A percentile compares a stretch with the other conserved stretches of the same genome.
These are phyloP conservation scores for Polymixis lichenea DNA, from an alignment of 2,888 invertebrate species.

Conservation along the genomic window DNA sequence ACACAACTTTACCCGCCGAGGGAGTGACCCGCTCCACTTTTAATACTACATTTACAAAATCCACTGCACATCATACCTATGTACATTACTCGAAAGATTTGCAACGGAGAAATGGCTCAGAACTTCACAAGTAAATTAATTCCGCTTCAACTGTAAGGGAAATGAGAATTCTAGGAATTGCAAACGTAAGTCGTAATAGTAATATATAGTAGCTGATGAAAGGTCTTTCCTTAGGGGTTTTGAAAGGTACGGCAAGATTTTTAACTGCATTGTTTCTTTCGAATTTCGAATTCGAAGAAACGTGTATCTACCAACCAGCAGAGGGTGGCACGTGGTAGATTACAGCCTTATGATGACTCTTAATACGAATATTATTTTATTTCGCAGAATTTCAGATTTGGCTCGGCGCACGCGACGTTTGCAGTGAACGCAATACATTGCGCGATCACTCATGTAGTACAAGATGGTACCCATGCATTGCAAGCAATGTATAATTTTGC, in stretches of 20 bases:
- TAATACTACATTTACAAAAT: constrained; percentile 60
- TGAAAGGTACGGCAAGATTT: not conserved
- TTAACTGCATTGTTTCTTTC: not conserved
- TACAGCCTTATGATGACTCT: no score
- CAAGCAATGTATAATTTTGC: no score
- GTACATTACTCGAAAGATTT: constrained; percentile 31
- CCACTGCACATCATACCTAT: constrained; percentile 41
- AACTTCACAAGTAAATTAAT: constrained; percentile 49
- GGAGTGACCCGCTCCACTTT: constrained; percentile 67
- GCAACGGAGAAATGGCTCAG: constrained; percentile 24
- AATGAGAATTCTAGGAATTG: constrained; percentile 43
- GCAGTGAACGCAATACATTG: no score
- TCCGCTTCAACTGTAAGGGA: constrained; percentile 27
- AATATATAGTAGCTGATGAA: constrained; percentile 27
- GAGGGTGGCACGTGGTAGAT: no score
- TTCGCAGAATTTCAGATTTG: no score
- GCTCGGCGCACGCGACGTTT: no score
- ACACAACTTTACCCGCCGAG: constrained; percentile 68
- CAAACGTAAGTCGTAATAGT: constrained; percentile 29
- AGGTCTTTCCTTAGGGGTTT: not conserved
- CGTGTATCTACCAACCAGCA: no score
- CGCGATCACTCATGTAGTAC: no score
- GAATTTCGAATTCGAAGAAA: no score
- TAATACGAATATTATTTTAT: no score
- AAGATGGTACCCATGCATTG: no score